Percentiles rank a stretch among this genome's conserved stretches.
These are phyloP conservation scores for Scaptomyza reducta DNA, from an alignment of 2,888 invertebrate species.

Conservation along the genomic window DNA sequence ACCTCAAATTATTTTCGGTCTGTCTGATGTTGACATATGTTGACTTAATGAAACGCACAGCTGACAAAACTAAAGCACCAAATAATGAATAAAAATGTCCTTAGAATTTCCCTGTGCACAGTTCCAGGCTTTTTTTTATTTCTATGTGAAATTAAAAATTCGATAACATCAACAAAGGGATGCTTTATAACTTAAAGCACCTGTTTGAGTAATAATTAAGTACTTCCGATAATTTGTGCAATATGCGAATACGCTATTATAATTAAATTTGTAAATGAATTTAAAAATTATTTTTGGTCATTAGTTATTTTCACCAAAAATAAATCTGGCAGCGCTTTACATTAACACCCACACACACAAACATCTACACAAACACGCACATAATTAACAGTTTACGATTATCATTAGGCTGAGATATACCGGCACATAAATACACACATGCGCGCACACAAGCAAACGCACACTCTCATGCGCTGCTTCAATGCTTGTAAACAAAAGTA, in stretches of 20 bases:
- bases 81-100: neutral
- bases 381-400: slow-evolving; percentile 51
- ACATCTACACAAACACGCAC: slow-evolving; percentile 3
- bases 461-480: slow-evolving; percentile 28
- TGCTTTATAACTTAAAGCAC: slow-evolving; percentile 4
- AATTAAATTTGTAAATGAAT: neutral
- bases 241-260: neutral
- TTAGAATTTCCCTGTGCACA: neutral
- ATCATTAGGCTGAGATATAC: slow-evolving; percentile 62
- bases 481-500: slow-evolving; percentile 62
- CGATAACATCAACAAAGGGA: neutral
- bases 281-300: neutral
- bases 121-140: neutral
- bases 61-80: neutral
- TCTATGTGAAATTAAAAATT: neutral
- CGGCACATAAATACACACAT: slow-evolving; percentile 41
- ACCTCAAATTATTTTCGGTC: neutral
- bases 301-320: slow-evolving; percentile 10
- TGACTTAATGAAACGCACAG: neutral
- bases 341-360: slow-evolving; percentile 16
- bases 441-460: slow-evolving; percentile 14
- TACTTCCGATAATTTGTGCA: neutral
- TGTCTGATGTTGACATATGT: slow-evolving; percentile 4
- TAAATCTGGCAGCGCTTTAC: slow-evolving; percentile 20
- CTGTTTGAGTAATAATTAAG: slow-evolving; percentile 48